Conservation (phyloP, 2,888 invertebrate genomes). For the Drosophila barbarae region DNA sequence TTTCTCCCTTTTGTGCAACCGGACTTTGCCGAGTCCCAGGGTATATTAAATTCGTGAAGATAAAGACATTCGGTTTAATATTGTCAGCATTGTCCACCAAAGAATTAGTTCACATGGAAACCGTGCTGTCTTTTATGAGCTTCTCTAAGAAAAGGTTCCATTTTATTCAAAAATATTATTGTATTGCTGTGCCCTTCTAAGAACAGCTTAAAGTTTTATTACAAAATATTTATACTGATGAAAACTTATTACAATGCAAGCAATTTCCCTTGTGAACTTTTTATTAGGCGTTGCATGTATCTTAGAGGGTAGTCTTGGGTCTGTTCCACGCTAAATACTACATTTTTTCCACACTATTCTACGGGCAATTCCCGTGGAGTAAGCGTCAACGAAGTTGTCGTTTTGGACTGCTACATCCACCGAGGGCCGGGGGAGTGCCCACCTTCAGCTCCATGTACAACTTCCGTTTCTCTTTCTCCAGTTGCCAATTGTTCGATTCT, state of each 20-base stretch:
- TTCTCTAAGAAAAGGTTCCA: background rate
- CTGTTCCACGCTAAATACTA: background rate
- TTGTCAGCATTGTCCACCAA: too few relatives aligned
- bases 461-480: conserved; percentile 36
- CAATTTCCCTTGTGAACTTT: too few relatives aligned
- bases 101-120: background rate
- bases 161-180: too few relatives aligned
- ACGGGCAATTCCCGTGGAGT: conserved; percentile 56
- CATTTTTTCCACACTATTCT: conserved; percentile 15
- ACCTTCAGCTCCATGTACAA: conserved; percentile 28
- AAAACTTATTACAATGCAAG: too few relatives aligned
- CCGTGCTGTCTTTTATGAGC: background rate
- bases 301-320: conserved; percentile 7
- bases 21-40: background rate
- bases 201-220: too few relatives aligned
- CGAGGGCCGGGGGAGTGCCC: conserved; percentile 19
- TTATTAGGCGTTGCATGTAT: too few relatives aligned
- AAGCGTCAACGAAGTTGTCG: conserved; percentile 72
- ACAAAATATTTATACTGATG: too few relatives aligned
- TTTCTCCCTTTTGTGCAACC: conserved; percentile 19
- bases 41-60: conserved; percentile 12
- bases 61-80: background rate
- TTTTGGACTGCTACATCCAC: conserved; percentile 69
- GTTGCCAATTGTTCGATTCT: conserved; percentile 72
- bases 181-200: too few relatives aligned